Evolutionary conservation across 1,140 invertebrate genomes (phyloP).

Genomic region (Geopemphigus sp.): DNA sequence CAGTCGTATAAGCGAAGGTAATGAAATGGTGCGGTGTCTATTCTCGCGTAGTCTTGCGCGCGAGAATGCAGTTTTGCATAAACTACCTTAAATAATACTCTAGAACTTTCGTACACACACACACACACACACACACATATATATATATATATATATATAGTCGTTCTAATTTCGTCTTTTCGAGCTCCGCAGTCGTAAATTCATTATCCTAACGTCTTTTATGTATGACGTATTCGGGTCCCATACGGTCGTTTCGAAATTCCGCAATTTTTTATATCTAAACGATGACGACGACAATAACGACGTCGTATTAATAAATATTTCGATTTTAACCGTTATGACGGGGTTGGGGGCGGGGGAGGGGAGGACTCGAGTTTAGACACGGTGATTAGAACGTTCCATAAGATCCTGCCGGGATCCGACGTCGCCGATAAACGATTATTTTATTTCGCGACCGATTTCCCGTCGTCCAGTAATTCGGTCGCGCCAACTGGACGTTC

Average conservation of each 20-base stretch:
- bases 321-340: conserved; percentile 9
- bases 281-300: too few species aligned
- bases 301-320: too few species aligned
- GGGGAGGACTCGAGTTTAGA: too few species aligned
- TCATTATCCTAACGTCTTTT: not conserved
- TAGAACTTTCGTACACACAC: too few species aligned
- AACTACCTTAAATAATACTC: not conserved
- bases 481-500: too few species aligned
- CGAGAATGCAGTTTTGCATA: conserved; percentile 31
- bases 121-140: too few species aligned
- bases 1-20: not conserved
- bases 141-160: not conserved
- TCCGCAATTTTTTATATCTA: not conserved
- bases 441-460: not conserved
- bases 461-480: not conserved
- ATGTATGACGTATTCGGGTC: not conserved
- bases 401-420: too few species aligned
- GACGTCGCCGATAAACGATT: not conserved
- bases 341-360: too few species aligned
- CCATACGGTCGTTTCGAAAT: not conserved
- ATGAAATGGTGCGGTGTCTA: not conserved
- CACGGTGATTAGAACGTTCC: too few species aligned
- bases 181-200: not conserved
- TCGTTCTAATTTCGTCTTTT: conserved; percentile 9
- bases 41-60: not conserved